phyloP scores from a whole-genome alignment of 2,113 vertebrate species.

The Mungos mungo region DNA sequence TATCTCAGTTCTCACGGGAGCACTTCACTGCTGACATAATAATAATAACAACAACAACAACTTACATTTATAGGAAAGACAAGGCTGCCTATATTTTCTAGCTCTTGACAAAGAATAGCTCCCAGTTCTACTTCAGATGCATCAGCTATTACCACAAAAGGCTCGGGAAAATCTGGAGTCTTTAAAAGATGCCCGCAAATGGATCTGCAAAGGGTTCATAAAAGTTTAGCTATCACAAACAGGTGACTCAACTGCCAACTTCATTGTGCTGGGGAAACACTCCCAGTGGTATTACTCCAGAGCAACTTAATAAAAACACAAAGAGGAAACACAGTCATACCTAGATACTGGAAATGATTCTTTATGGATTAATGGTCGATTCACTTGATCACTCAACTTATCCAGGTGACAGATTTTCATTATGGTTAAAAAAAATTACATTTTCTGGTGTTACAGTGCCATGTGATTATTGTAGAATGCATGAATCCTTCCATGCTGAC shows the following conservation, averaged over 20 bases:
- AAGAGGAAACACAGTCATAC: background rate
- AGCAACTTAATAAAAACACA: background rate
- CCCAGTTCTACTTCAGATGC: slow-evolving; percentile 64
- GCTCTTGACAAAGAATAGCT: slow-evolving; percentile 72
- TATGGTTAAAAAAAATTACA: background rate
- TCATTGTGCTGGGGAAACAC: background rate
- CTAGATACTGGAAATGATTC: background rate
- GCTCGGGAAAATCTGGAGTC: slow-evolving; percentile 48
- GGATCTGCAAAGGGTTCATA: background rate
- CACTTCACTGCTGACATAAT: slow-evolving; percentile 79
- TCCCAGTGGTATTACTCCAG: background rate
- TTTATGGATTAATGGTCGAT: background rate
- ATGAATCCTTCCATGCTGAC: background rate
- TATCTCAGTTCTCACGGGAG: slow-evolving; percentile 79
- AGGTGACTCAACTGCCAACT: background rate
- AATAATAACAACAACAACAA: slow-evolving; percentile 77
- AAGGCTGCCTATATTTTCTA: slow-evolving; percentile 75
- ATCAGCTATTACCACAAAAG: slow-evolving; percentile 54
- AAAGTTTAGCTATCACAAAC: slow-evolving; percentile 19
- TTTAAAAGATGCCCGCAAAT: slow-evolving; percentile 30
- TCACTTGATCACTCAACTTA: background rate
- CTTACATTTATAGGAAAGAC: slow-evolving; percentile 80
- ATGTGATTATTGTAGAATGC: background rate
- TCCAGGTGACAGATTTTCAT: background rate
- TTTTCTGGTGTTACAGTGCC: background rate